Evolutionary conservation across 2,113 vertebrate genomes (phyloP).

Genomic region (Rhynchomys soricoides): DNA sequence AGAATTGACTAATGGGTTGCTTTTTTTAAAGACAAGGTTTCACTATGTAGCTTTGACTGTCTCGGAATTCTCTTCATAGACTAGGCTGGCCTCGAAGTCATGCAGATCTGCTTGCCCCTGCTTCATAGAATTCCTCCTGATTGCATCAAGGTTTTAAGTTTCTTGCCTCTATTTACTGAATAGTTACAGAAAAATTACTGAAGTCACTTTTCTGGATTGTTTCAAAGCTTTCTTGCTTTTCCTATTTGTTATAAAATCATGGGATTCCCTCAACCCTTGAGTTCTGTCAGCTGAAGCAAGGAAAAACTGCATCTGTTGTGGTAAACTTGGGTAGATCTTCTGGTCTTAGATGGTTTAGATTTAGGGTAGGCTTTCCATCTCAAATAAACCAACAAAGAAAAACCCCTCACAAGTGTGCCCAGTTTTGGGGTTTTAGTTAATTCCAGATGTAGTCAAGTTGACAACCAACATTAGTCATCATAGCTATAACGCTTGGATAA

Average conservation of each 20-base stretch:
- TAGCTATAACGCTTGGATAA: too few relatives aligned
- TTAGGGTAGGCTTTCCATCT: too few relatives aligned
- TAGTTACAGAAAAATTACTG: too few relatives aligned
- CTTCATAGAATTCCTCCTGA: neutral
- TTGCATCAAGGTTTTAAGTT: neutral
- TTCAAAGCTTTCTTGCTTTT: neutral
- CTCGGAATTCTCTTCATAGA: neutral
- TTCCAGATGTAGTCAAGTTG: too few relatives aligned
- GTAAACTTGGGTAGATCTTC: too few relatives aligned
- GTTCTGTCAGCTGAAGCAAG: neutral
- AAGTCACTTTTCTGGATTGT: neutral
- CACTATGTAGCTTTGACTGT: neutral
- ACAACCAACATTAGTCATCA: too few relatives aligned
- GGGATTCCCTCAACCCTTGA: neutral
- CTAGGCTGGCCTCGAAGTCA: neutral
- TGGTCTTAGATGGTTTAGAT: too few relatives aligned
- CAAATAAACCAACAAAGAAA: too few relatives aligned
- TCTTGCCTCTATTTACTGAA: neutral
- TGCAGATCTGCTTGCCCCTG: neutral
- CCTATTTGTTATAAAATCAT: neutral
- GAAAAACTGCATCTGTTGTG: rapidly evolving
- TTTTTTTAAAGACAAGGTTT: neutral
- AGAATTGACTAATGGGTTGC: too few relatives aligned
- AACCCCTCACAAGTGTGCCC: too few relatives aligned
- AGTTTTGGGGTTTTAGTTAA: too few relatives aligned